These are phyloP conservation scores for Columba janthina DNA, from an alignment of 2,113 vertebrate species.

Conservation along the genomic window DNA sequence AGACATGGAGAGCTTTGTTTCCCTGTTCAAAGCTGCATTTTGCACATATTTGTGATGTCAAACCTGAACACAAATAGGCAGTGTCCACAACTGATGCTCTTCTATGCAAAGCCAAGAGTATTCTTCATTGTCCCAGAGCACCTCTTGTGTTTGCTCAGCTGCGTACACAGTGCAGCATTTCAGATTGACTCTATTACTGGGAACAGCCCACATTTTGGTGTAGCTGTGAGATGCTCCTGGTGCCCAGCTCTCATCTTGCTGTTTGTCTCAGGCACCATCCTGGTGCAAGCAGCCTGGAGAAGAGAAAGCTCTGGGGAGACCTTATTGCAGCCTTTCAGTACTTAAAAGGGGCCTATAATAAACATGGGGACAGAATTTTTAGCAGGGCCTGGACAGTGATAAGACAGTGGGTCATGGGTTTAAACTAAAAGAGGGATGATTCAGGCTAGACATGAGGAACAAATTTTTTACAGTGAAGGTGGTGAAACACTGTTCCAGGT, in stretches of 20 bases:
- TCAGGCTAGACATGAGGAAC: no score
- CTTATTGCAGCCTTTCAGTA: no score
- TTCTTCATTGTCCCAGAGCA: not conserved
- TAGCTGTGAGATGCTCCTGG: not conserved
- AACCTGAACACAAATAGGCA: not conserved
- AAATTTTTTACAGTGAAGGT: no score
- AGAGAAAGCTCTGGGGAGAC: no score
- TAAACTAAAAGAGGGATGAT: no score
- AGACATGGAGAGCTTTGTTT: accelerated
- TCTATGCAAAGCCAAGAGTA: not conserved
- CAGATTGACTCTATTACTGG: accelerated
- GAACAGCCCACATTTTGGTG: not conserved
- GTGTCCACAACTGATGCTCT: accelerated
- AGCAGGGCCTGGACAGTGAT: no score
- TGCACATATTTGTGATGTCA: not conserved
- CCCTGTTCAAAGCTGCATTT: not conserved
- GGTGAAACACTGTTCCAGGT: no score
- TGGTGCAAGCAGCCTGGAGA: not conserved
- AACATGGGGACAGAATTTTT: no score
- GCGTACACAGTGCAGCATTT: not conserved
- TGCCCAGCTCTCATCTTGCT: not conserved
- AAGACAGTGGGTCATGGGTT: no score
- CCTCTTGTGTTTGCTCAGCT: not conserved
- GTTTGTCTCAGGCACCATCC: not conserved
- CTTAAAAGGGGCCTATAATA: no score